These are phyloP conservation scores for Polyodon spathula DNA, from an alignment of 2,113 vertebrate genomes.

Conservation along the genomic window DNA sequence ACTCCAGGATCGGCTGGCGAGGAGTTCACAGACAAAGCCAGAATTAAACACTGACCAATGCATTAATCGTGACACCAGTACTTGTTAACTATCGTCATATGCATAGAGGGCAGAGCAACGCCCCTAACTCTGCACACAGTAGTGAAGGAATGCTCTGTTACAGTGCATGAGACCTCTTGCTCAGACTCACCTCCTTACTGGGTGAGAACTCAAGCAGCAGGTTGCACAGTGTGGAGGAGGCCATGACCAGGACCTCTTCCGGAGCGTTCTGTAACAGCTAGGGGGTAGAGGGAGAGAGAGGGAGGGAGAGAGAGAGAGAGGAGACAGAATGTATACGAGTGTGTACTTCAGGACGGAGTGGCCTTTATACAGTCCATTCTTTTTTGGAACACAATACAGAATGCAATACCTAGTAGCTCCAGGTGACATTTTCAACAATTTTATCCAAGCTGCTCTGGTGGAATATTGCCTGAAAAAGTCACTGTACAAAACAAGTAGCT, in stretches of 20 bases:
- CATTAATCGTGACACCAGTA: background rate
- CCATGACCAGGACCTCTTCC: conserved; percentile 93
- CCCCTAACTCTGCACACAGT: background rate
- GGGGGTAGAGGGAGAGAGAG: conserved; percentile 4
- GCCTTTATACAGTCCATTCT: too few species aligned
- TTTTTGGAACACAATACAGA: too few species aligned
- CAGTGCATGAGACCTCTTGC: too few species aligned
- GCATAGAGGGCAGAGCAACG: background rate
- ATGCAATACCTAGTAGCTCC: too few species aligned
- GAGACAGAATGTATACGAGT: conserved; percentile 11
- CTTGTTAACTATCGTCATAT: background rate
- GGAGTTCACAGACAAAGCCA: conserved; percentile 3
- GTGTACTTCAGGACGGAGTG: background rate
- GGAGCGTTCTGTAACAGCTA: conserved; percentile 96
- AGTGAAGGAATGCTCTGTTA: background rate
- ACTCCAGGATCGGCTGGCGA: conserved; percentile 89
- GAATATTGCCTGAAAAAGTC: too few species aligned
- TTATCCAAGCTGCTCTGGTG: too few species aligned
- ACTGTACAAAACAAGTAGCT: too few species aligned
- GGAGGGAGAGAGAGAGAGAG: conserved; percentile 18
- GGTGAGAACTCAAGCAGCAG: conserved; percentile 96
- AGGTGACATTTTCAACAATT: too few species aligned
- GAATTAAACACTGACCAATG: background rate
- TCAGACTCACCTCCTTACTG: conserved; percentile 86
- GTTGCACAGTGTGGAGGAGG: conserved; percentile 97